phyloP scores from a whole-genome alignment of 2,888 invertebrate genomes.

The Drosophila emarginata region DNA sequence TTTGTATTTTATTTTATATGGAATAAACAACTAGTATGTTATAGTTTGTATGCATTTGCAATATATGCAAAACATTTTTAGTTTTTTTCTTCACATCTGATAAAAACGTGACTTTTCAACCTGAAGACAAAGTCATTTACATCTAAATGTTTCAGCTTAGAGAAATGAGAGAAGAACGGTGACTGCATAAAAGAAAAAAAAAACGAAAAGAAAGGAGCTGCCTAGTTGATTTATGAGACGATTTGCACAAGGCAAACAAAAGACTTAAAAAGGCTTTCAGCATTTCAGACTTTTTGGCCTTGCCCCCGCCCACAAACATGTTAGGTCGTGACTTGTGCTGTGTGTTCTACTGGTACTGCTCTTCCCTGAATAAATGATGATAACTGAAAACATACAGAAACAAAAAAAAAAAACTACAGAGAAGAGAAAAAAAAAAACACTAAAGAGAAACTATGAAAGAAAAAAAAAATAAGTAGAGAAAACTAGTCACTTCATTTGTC shows the following conservation, averaged over 20 bases:
- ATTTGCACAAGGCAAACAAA: conserved; percentile 11
- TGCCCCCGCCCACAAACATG: background rate
- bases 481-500: conserved; percentile 38
- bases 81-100: conserved; percentile 19
- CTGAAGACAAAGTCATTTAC: conserved; percentile 10
- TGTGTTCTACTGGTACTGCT: background rate
- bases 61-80: background rate
- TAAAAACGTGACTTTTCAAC: conserved; percentile 42
- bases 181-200: background rate
- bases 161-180: background rate
- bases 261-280: conserved; percentile 26
- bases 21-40: too few species aligned
- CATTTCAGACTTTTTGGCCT: conserved; percentile 16
- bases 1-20: too few species aligned
- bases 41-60: background rate
- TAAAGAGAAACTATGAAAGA: background rate
- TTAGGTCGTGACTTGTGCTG: conserved; percentile 2
- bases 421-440: conserved; percentile 16
- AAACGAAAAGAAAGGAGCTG: background rate
- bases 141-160: conserved; percentile 11
- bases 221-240: conserved; percentile 15
- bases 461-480: conserved; percentile 2
- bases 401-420: conserved; percentile 18
- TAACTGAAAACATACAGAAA: conserved; percentile 1
- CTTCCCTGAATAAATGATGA: conserved; percentile 5